Conservation (phyloP, 2,888 invertebrate genomes). For the Hololepta plana region DNA sequence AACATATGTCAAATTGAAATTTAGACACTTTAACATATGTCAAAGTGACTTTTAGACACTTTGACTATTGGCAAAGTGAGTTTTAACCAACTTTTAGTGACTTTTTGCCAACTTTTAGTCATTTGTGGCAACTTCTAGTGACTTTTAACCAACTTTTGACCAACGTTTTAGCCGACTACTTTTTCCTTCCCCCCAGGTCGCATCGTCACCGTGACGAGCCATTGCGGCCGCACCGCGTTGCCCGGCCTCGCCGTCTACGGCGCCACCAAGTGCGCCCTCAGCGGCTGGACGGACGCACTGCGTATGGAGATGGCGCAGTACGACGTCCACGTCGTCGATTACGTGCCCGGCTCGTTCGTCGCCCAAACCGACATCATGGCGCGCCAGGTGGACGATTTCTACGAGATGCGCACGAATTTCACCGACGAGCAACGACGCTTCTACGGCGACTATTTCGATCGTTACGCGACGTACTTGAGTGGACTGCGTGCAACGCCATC, state of each 20-base stretch:
- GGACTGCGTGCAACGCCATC: conserved; percentile 25
- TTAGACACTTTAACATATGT: no score
- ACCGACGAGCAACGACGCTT: conserved; percentile 39
- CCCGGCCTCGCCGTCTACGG: conserved; percentile 63
- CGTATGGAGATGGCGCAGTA: conserved; percentile 54
- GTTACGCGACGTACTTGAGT: conserved; percentile 40
- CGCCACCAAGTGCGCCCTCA: conserved; percentile 63
- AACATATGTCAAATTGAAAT: no score
- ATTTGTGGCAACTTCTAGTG: not conserved
- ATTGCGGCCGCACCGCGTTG: conserved; percentile 53
- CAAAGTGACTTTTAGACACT: no score
- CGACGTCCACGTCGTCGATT: conserved; percentile 50
- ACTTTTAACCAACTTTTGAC: conserved; percentile 4
- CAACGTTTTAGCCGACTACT: conserved; percentile 7
- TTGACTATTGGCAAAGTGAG: not conserved
- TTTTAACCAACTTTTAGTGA: conserved; percentile 1
- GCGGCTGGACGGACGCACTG: conserved; percentile 53
- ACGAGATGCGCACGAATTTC: conserved; percentile 45
- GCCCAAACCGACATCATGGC: conserved; percentile 48
- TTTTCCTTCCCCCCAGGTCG: conserved; percentile 32
- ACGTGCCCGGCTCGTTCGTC: conserved; percentile 66
- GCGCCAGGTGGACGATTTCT: conserved; percentile 38
- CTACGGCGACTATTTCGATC: conserved; percentile 47
- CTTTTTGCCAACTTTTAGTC: conserved; percentile 1
- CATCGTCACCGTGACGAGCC: conserved; percentile 67